Base-by-base conservation (phyloP, 2,113 vertebrate genomes). In the Lagopus leucura region DNA sequence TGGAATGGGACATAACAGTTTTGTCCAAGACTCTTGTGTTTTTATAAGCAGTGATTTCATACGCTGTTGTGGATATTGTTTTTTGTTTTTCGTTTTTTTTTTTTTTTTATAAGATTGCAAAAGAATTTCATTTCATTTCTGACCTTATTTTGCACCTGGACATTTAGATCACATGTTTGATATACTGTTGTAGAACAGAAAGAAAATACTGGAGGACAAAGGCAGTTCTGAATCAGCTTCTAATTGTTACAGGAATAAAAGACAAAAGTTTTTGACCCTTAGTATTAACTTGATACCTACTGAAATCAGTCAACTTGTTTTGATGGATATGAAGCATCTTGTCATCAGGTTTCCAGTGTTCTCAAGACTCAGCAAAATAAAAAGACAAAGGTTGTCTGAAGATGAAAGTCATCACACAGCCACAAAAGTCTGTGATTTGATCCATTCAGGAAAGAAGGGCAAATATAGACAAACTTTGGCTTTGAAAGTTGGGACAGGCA, bases 391-490 rank as follows among this genome's bases (percentile, higher is more conserved):
- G 32, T 63, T 79, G 54, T 70, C 74, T 94, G 64, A 82, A 83
- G 75, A 96, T 84, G 69, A 86, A 86, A 85, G 58, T 93, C 16
- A 89, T 89, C 78, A 95, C 92, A 63, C 58, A 92, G 43, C 40
- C 60, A 52, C 61, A 91, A 93, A 85, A 76, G 67, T 32, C 36
- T 34, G 92, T 60, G 87, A 92, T 92, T 89, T 88, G 87, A 86
- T 89, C 72, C 43, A 76, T 87, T 89, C 67, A 80, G 82, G 88
- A 95, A 94, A 90, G 77, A 88, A 92, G 28, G 63, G 25, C 47
- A 94, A 95, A 95, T 89, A 80, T 11, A 95, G 71, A 88, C 89
- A 94, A 89, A 93, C 82, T 87, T 72, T n/a, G 65, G 38, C 87
- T 96, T 96, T 82, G 89, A 94, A 94, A 47, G 50, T 71, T 86